Evolutionary conservation across 2,888 invertebrate genomes (phyloP).

Genomic region (Galeruca laticollis): DNA sequence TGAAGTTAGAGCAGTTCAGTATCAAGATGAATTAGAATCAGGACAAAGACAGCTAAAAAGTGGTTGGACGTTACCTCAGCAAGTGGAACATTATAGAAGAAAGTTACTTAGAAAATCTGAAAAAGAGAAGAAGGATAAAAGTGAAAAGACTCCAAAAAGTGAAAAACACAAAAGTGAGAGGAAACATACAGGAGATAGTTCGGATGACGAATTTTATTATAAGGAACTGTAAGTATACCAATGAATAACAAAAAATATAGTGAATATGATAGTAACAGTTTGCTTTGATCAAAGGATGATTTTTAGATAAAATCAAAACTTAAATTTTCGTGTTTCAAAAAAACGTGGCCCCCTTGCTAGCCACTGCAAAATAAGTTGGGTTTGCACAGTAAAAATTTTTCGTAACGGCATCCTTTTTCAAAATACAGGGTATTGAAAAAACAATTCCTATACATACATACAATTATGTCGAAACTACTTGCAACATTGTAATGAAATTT

Average conservation of each 20-base stretch:
- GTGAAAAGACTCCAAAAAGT: constrained; percentile 54
- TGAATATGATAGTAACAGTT: constrained; percentile 5
- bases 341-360: too few relatives aligned
- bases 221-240: constrained; percentile 64
- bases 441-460: too few relatives aligned
- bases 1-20: constrained; percentile 94
- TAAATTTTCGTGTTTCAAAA: neutral
- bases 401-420: too few relatives aligned
- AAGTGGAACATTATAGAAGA: constrained; percentile 90
- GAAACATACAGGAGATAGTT: constrained; percentile 55
- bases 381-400: too few relatives aligned
- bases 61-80: constrained; percentile 82
- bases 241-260: constrained; percentile 19
- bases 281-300: neutral
- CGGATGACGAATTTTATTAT: constrained; percentile 64
- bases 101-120: constrained; percentile 84
- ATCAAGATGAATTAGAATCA: constrained; percentile 95
- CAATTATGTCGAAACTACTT: too few relatives aligned
- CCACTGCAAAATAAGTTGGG: too few relatives aligned
- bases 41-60: constrained; percentile 80
- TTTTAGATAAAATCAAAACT: neutral
- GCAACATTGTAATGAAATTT: too few relatives aligned
- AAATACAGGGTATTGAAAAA: too few relatives aligned
- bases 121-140: constrained; percentile 63
- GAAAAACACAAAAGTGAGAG: constrained; percentile 64